Conservation (phyloP, 1,140 invertebrate species). For the Nasonia vitripennis region DNA sequence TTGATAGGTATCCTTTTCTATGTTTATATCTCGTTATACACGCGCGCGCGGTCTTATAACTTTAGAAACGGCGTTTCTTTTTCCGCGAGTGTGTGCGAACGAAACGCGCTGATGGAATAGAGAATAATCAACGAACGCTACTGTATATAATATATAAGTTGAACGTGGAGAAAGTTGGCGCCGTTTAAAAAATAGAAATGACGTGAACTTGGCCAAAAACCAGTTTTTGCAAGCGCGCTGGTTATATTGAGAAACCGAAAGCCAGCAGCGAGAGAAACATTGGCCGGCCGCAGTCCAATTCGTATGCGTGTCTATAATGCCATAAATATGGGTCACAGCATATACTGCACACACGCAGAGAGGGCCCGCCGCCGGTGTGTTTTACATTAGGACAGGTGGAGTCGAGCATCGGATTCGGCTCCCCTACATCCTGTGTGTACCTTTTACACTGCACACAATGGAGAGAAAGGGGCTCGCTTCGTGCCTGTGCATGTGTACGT, state of each 20-base stretch:
- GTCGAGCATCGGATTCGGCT: not conserved
- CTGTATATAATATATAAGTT: not conserved
- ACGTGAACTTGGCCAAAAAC: not conserved
- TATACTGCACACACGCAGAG: no score
- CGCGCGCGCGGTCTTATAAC: not conserved
- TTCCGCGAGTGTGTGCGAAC: not conserved
- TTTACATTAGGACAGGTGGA: not conserved
- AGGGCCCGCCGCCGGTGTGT: no score
- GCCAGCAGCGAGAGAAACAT: not conserved
- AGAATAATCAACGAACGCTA: not conserved
- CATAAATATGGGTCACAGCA: no score
- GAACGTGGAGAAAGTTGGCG: no score
- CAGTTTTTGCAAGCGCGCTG: not conserved
- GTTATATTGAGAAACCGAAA: not conserved
- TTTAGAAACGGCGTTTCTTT: slow-evolving; percentile 1
- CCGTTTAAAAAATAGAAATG: not conserved
- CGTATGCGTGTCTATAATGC: not conserved
- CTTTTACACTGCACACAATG: not conserved
- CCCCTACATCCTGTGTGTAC: not conserved
- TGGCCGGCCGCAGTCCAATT: not conserved
- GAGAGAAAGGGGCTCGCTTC: not conserved
- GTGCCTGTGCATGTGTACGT: not conserved
- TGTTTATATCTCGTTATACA: not conserved
- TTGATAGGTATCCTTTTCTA: not conserved
- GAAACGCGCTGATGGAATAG: not conserved